phyloP scores from a whole-genome alignment of 2,888 invertebrate species.

The Pristionchus fissidentatus region DNA sequence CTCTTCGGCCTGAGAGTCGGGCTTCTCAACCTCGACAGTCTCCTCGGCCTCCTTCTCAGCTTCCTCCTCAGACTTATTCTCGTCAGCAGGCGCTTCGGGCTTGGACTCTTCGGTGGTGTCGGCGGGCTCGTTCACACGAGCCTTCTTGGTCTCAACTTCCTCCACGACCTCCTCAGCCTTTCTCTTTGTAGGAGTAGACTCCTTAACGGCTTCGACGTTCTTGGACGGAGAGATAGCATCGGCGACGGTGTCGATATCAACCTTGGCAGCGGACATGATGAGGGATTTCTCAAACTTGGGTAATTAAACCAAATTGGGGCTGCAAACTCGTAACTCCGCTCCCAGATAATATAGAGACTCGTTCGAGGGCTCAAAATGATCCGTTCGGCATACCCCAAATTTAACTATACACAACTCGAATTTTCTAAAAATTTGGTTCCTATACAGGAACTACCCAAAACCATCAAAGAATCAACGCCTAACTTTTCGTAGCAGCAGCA shows the following conservation, averaged over 20 bases:
- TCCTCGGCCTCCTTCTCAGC: too few relatives aligned
- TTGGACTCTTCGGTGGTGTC: background rate
- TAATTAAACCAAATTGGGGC: too few relatives aligned
- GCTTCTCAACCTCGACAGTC: background rate
- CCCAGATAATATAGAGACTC: too few relatives aligned
- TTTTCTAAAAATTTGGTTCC: too few relatives aligned
- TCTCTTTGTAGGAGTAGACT: slow-evolving; percentile 23
- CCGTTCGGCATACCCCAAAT: too few relatives aligned
- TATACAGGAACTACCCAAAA: too few relatives aligned
- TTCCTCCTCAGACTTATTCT: background rate
- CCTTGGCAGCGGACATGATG: slow-evolving; percentile 23
- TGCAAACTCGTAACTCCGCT: too few relatives aligned
- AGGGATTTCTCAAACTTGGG: too few relatives aligned
- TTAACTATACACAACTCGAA: too few relatives aligned
- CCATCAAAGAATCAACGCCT: too few relatives aligned
- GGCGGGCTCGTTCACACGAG: background rate
- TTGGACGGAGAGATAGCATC: slow-evolving; percentile 36
- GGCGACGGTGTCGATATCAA: background rate
- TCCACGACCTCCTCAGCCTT: slow-evolving; percentile 29
- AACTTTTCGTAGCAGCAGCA: too few relatives aligned
- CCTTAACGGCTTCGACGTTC: slow-evolving; percentile 23
- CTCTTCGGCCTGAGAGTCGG: background rate
- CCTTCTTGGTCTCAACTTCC: slow-evolving; percentile 41
- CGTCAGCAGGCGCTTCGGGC: background rate
- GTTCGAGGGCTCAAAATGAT: too few relatives aligned